phyloP scores from a whole-genome alignment of 2,113 vertebrate genomes.

The Pholis gunnellus region DNA sequence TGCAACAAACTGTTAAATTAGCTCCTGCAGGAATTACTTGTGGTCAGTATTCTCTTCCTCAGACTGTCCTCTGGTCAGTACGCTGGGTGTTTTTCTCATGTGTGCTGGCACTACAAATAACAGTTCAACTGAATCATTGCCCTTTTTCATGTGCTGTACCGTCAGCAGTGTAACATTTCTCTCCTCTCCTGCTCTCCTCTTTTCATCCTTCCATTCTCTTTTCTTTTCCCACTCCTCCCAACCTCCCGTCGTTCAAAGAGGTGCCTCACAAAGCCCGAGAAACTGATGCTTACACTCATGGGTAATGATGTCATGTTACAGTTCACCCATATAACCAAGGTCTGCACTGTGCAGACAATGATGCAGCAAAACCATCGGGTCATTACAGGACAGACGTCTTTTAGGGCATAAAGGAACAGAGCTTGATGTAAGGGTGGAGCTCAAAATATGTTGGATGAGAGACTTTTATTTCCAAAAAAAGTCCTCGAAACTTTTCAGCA shows the following conservation, averaged over 20 bases:
- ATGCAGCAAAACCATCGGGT: conserved; percentile 27
- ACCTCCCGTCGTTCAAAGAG: conserved; percentile 39
- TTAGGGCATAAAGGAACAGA: neutral
- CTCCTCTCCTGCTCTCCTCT: conserved; percentile 15
- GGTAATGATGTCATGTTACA: conserved; percentile 51
- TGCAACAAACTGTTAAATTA: neutral
- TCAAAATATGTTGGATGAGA: neutral
- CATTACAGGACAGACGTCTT: conserved; percentile 10
- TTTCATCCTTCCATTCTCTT: conserved; percentile 15
- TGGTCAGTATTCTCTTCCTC: neutral
- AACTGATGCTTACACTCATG: conserved; percentile 44
- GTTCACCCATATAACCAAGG: conserved; percentile 23
- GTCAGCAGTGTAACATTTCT: conserved; percentile 26
- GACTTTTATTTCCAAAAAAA: conserved; percentile 16
- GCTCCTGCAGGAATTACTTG: neutral
- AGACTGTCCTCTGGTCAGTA: neutral
- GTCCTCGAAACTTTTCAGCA: conserved; percentile 8
- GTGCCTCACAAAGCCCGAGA: conserved; percentile 37
- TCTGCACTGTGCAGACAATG: conserved; percentile 1
- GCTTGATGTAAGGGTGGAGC: conserved; percentile 24
- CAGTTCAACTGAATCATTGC: conserved; percentile 22
- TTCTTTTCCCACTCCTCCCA: conserved; percentile 19
- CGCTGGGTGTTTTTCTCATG: neutral
- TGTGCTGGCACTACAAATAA: conserved; percentile 11
- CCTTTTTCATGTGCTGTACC: neutral